A percentile compares a stretch with the other conserved stretches of the same genome.
Evolutionary conservation across 2,113 vertebrate species (phyloP).

Genomic region (Xenotilapia leptura): DNA sequence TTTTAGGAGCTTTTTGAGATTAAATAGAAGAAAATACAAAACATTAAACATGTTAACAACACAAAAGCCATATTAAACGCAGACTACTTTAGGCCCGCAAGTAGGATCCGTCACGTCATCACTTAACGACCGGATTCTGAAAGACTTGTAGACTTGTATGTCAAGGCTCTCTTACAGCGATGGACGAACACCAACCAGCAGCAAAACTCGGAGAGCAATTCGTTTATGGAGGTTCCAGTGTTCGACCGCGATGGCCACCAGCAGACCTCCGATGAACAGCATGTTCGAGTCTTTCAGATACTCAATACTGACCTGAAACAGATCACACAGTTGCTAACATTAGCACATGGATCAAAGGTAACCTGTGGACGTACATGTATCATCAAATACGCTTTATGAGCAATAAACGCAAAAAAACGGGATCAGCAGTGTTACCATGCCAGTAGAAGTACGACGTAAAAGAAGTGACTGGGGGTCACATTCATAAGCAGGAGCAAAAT

Average conservation of each 20-base stretch:
- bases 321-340: not conserved
- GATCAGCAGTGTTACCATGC: not conserved
- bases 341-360: not conserved
- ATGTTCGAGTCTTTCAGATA: conserved; percentile 89
- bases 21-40: not conserved
- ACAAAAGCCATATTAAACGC: not conserved
- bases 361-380: not conserved
- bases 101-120: not conserved
- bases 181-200: conserved; percentile 82
- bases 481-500: not conserved
- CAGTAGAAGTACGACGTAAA: not conserved
- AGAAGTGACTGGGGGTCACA: not conserved
- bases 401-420: not conserved
- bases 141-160: not conserved
- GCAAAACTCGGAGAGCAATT: conserved; percentile 81
- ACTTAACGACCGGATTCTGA: not conserved
- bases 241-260: conserved; percentile 88
- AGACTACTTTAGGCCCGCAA: not conserved
- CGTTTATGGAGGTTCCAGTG: conserved; percentile 87
- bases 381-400: not conserved
- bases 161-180: conserved; percentile 77
- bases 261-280: conserved; percentile 86
- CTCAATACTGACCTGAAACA: conserved; percentile 77
- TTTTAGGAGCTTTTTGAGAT: not conserved
- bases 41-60: not conserved